A percentile compares a stretch with the other conserved stretches of the same genome.
Conservation (phyloP, 2,888 invertebrate genomes). For the Clusia tigrina region DNA sequence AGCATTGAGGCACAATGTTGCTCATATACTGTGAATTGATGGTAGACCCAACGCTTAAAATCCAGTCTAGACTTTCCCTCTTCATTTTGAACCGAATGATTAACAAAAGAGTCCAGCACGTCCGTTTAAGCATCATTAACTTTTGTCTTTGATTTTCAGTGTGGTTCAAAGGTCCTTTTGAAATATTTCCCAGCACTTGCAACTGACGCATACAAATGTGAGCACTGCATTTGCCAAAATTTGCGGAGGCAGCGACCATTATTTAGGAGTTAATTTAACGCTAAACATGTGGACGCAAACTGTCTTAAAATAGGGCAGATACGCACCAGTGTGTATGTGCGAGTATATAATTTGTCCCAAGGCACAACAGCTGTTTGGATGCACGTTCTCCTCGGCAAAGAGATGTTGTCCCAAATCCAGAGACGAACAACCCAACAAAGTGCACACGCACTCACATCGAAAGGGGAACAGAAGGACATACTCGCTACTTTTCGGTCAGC, state of each 20-base stretch:
- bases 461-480: background rate
- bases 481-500: conserved; percentile 10
- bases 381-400: conserved; percentile 13
- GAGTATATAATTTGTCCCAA: conserved; percentile 3
- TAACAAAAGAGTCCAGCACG: too few species aligned
- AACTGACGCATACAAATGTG: too few species aligned
- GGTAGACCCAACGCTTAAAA: too few species aligned
- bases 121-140: too few species aligned
- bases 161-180: too few species aligned
- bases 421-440: conserved; percentile 25
- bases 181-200: too few species aligned
- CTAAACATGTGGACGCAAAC: conserved; percentile 4
- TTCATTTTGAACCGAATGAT: too few species aligned
- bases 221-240: too few species aligned
- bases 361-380: conserved; percentile 5
- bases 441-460: background rate
- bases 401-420: conserved; percentile 37
- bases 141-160: too few species aligned
- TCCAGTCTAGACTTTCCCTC: too few species aligned
- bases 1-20: too few species aligned
- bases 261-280: background rate
- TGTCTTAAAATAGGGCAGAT: background rate
- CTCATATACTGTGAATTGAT: too few species aligned
- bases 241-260: background rate
- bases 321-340: background rate